Evolutionary conservation across 1,140 invertebrate species (phyloP).

Genomic region (Achatina immaculata): DNA sequence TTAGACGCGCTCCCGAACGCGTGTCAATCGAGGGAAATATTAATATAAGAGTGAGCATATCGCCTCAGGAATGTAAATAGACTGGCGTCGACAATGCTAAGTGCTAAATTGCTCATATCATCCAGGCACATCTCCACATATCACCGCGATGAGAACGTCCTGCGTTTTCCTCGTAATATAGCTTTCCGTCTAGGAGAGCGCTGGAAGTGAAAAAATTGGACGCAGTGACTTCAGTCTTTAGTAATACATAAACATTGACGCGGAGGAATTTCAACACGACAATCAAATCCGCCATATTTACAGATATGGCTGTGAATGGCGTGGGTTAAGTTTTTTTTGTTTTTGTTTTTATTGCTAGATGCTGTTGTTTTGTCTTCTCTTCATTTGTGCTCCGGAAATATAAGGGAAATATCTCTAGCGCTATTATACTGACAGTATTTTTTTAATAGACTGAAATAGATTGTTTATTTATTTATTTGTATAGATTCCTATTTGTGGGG

Average conservation of each 20-base stretch:
- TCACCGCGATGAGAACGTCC: conserved; percentile 1
- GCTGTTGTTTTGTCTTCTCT: too few species aligned
- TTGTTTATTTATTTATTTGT: too few species aligned
- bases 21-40: conserved; percentile 37
- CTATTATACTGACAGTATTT: too few species aligned
- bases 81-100: conserved; percentile 30
- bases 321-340: too few species aligned
- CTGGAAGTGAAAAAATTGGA: background rate
- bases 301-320: too few species aligned
- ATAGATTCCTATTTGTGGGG: too few species aligned
- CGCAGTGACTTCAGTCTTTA: background rate
- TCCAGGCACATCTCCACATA: conserved; percentile 6
- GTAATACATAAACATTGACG: background rate
- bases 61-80: conserved; percentile 24
- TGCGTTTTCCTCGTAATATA: background rate
- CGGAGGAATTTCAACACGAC: background rate
- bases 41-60: conserved; percentile 32
- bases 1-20: conserved; percentile 17
- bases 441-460: too few species aligned
- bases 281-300: background rate
- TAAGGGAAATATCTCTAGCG: too few species aligned
- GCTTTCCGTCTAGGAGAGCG: background rate
- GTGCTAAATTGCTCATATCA: conserved; percentile 35
- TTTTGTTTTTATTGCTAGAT: too few species aligned
- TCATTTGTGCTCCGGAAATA: too few species aligned